phyloP scores from a whole-genome alignment of 2,797 vertebrate genomes.

The Varecia variegata region DNA sequence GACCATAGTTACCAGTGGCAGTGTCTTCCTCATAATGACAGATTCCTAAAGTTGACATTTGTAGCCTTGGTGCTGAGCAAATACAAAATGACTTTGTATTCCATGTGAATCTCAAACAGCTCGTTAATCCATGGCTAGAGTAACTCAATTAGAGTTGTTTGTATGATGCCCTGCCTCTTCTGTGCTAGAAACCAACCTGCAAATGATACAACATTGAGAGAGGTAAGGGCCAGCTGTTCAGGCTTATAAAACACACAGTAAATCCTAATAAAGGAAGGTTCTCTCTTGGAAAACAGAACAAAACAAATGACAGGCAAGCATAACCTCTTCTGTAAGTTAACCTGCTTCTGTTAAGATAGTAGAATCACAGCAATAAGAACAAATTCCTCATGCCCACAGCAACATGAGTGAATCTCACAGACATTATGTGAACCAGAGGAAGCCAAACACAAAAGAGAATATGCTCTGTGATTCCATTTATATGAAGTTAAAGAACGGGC shows the following conservation, averaged over 20 bases:
- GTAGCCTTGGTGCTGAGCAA: not conserved
- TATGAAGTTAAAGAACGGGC: not conserved
- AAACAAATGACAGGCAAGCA: slow-evolving; percentile 24
- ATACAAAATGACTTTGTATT: not conserved
- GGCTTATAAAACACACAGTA: not conserved
- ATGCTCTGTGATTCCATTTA: not conserved
- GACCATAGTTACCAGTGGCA: not conserved
- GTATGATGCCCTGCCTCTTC: not conserved
- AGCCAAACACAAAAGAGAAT: not conserved
- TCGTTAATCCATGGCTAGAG: not conserved
- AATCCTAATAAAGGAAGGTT: not conserved
- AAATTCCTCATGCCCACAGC: not conserved
- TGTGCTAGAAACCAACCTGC: not conserved
- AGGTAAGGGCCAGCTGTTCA: not conserved
- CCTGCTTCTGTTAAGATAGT: slow-evolving; percentile 11
- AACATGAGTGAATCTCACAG: not conserved
- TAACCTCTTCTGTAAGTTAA: not conserved
- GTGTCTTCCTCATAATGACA: not conserved
- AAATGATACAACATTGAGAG: not conserved
- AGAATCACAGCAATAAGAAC: not conserved
- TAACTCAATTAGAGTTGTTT: not conserved
- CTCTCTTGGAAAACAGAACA: slow-evolving; percentile 18
- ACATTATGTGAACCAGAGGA: not conserved
- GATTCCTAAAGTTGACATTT: not conserved
- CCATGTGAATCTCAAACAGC: not conserved